Conservation (phyloP, 37 sponge, comb jelly and placozoan genomes). For the Chondrilla cf. caribensis region DNA sequence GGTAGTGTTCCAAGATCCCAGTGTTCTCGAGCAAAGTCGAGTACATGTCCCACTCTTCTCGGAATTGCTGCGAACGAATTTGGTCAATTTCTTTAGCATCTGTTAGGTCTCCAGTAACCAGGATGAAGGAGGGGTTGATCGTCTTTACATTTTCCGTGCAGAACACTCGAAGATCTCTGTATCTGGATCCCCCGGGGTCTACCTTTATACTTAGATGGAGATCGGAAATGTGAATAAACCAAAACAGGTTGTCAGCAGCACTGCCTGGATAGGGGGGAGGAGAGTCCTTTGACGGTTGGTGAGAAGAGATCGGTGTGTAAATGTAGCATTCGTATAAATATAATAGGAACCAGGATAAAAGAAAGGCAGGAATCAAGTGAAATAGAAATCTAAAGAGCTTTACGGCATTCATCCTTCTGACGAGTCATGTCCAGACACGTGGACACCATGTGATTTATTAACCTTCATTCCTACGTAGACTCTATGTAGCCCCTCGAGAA, state of each 20-base stretch:
- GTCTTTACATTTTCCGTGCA: constrained; percentile 24
- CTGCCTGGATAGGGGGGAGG: constrained; percentile 45
- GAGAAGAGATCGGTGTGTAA: background rate
- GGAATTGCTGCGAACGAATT: constrained; percentile 54
- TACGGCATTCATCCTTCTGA: no score
- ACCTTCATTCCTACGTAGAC: no score
- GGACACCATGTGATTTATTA: no score
- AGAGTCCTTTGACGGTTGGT: background rate
- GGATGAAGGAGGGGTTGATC: constrained; percentile 45
- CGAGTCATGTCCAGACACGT: no score
- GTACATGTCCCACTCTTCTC: constrained; percentile 77
- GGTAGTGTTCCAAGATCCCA: constrained; percentile 24
- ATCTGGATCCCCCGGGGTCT: constrained; percentile 16
- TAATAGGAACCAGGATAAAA: background rate
- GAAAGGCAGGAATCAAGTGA: constrained; percentile 1
- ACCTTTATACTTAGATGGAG: constrained; percentile 62
- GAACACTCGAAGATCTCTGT: constrained; percentile 14
- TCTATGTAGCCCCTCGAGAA: no score
- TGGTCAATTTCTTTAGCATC: constrained; percentile 67
- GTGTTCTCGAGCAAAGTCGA: constrained; percentile 38
- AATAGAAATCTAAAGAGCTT: background rate
- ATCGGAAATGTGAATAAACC: constrained; percentile 86
- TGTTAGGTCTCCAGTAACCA: constrained; percentile 81
- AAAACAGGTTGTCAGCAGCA: constrained; percentile 59
- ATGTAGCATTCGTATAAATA: constrained; percentile 23